Conservation (phyloP, 2,113 vertebrate species). For the Pangasianodon gigas region DNA sequence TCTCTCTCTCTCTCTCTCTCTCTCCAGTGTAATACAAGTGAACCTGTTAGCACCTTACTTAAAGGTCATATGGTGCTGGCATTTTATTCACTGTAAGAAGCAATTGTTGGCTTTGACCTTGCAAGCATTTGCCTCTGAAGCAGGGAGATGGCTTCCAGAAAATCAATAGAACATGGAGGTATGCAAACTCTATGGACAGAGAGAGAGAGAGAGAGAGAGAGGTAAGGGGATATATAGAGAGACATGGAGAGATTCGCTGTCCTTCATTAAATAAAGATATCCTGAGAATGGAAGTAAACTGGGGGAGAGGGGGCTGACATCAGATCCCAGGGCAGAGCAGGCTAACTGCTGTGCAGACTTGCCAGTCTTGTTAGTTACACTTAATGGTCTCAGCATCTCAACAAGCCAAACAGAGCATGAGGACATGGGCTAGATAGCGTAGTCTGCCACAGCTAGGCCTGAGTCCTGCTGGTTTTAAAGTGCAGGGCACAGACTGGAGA, state of each 20-base stretch:
- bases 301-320: slow-evolving; percentile 70
- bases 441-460: slow-evolving; percentile 27
- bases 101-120: slow-evolving; percentile 70
- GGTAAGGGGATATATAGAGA: neutral
- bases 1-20: neutral
- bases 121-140: slow-evolving; percentile 63
- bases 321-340: slow-evolving; percentile 71
- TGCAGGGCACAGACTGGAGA: slow-evolving; percentile 4
- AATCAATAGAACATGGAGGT: slow-evolving; percentile 63
- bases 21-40: slow-evolving; percentile 12
- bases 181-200: slow-evolving; percentile 58
- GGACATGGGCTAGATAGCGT: slow-evolving; percentile 67
- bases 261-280: slow-evolving; percentile 63
- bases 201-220: slow-evolving; percentile 41
- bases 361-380: slow-evolving; percentile 64
- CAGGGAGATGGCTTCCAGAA: slow-evolving; percentile 61
- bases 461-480: slow-evolving; percentile 38
- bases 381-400: slow-evolving; percentile 51
- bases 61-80: slow-evolving; percentile 69
- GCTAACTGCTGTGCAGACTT: slow-evolving; percentile 60
- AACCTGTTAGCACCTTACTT: slow-evolving; percentile 51
- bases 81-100: slow-evolving; percentile 58
- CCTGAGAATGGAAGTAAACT: slow-evolving; percentile 67
- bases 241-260: neutral
- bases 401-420: slow-evolving; percentile 69